These are phyloP conservation scores for Shinisaurus crocodilurus DNA, from an alignment of 2,113 vertebrate genomes.

Conservation along the genomic window DNA sequence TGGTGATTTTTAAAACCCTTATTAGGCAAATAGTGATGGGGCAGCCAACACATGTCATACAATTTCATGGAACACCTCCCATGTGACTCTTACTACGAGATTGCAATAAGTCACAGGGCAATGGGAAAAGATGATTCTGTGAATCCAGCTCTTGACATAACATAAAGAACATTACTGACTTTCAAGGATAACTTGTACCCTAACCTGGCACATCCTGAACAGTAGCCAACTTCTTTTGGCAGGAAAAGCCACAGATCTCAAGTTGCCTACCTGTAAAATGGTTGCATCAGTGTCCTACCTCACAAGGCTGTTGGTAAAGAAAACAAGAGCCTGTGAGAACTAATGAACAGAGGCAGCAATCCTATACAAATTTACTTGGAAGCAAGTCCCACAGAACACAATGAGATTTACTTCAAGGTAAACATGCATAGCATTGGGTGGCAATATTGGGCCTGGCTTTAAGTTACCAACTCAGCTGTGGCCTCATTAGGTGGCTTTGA, in stretches of 20 bases:
- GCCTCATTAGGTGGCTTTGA: not conserved
- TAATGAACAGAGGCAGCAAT: not conserved
- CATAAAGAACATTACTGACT: not conserved
- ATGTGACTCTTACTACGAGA: not conserved
- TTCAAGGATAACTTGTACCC: not conserved
- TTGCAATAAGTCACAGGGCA: not conserved
- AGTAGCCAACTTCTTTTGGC: not conserved
- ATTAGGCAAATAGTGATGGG: not conserved
- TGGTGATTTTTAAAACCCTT: not conserved
- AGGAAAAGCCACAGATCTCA: not conserved
- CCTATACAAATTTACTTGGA: not conserved
- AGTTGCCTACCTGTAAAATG: not conserved
- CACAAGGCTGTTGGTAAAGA: not conserved
- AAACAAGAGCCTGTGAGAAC: not conserved
- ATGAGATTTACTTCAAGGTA: not conserved
- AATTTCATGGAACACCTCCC: not conserved
- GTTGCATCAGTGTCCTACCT: not conserved
- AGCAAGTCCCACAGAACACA: not conserved
- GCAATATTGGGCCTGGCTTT: not conserved
- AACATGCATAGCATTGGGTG: not conserved
- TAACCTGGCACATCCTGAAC: not conserved
- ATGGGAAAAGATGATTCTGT: not conserved
- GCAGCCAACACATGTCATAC: not conserved
- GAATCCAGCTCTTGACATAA: not conserved
- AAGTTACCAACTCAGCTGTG: not conserved